These are phyloP conservation scores for Cichladusa arquata DNA, from an alignment of 2,113 vertebrate genomes.

Conservation along the genomic window DNA sequence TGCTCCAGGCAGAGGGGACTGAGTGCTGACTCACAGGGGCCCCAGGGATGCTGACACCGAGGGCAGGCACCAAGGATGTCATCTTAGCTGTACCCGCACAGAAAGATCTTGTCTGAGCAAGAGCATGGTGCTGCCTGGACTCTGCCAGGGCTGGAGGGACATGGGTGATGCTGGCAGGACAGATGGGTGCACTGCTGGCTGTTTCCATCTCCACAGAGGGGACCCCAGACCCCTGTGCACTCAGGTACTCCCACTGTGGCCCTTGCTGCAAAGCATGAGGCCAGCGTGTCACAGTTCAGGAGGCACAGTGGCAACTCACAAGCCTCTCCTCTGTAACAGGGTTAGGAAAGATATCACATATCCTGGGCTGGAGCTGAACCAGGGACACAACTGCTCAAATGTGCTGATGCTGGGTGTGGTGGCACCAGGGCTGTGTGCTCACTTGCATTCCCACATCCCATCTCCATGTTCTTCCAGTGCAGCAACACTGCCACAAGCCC, in stretches of 20 bases:
- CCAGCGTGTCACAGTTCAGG: rapidly evolving
- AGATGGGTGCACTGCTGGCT: rapidly evolving
- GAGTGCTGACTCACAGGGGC: background rate
- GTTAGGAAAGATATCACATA: too few relatives aligned
- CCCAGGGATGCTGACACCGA: background rate
- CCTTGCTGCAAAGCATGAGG: background rate
- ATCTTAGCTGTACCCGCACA: background rate
- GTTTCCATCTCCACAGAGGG: background rate
- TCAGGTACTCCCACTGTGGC: background rate
- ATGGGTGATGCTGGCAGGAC: background rate
- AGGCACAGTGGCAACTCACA: background rate
- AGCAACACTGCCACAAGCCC: background rate
- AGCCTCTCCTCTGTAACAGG: background rate
- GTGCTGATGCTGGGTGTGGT: rapidly evolving
- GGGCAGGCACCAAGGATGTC: background rate
- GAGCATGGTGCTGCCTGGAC: background rate
- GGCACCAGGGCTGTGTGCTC: rapidly evolving
- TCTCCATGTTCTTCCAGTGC: background rate
- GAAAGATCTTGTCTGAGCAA: background rate
- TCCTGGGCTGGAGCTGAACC: background rate
- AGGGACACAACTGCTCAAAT: rapidly evolving
- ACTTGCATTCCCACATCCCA: background rate
- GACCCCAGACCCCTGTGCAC: rapidly evolving
- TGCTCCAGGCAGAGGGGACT: background rate
- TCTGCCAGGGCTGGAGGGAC: background rate